phyloP scores from a whole-genome alignment of 2,113 vertebrate species.

The Microcebus murinus region DNA sequence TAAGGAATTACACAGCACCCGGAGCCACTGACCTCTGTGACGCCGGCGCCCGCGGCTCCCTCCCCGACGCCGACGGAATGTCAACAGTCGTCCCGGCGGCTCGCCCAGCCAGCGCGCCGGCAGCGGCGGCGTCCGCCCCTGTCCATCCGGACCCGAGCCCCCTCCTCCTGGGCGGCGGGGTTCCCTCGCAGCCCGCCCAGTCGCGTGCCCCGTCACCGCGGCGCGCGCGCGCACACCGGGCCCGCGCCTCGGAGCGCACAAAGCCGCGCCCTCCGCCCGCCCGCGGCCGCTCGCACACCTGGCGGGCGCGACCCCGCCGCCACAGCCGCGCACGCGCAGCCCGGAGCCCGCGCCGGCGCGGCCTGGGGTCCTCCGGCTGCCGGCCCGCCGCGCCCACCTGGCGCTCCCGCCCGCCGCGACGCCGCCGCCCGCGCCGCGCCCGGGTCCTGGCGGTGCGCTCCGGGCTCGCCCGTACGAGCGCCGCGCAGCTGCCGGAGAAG shows the following conservation, averaged over 20 bases:
- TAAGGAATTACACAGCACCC: neutral
- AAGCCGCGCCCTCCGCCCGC: conserved; percentile 43
- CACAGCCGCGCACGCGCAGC: neutral
- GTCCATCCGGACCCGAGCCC: conserved; percentile 53
- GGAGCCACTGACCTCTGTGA: conserved; percentile 63
- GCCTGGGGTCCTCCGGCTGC: neutral
- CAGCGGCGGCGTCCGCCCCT: neutral
- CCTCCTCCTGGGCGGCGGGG: conserved; percentile 51
- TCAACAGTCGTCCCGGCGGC: conserved; percentile 27
- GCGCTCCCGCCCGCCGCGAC: neutral
- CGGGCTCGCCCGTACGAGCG: neutral
- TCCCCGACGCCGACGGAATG: neutral
- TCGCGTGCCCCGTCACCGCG: conserved; percentile 61
- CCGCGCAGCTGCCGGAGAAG: neutral
- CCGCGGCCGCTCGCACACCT: conserved; percentile 58
- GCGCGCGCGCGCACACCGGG: conserved; percentile 57
- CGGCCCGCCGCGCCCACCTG: neutral
- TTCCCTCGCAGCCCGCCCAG: conserved; percentile 48
- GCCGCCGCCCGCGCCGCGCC: neutral
- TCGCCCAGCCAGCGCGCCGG: neutral
- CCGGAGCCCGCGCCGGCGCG: fast-evolving
- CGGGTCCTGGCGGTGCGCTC: neutral
- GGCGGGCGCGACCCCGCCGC: conserved; percentile 42
- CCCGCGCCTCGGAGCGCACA: neutral
- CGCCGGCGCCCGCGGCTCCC: neutral